Evolutionary conservation across 2,113 vertebrate species (phyloP).

Genomic region (Ia io): DNA sequence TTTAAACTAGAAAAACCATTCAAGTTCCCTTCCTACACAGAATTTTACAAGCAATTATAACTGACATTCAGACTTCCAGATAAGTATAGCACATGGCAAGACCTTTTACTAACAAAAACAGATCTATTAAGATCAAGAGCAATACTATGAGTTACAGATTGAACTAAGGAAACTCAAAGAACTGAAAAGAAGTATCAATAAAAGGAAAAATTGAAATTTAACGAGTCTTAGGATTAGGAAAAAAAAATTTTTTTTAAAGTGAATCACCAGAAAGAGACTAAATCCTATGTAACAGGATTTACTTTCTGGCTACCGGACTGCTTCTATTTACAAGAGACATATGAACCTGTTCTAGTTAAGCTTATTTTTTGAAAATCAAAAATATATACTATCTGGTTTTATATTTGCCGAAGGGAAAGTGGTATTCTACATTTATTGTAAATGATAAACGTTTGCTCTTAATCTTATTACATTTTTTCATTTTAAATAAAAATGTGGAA

Average conservation of each 20-base stretch:
- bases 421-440: background rate
- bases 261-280: background rate
- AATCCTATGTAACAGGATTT: background rate
- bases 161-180: background rate
- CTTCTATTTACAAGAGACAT: background rate
- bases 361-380: background rate
- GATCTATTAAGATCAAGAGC: background rate
- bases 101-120: background rate
- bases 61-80: background rate
- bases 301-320: background rate
- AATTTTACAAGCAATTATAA: background rate
- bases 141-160: background rate
- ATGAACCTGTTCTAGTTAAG: background rate
- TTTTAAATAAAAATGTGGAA: background rate
- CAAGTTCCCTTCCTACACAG: background rate
- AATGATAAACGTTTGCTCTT: background rate
- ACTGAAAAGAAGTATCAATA: background rate
- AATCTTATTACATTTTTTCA: background rate
- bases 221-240: background rate
- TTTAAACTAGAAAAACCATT: conserved; percentile 29
- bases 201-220: background rate
- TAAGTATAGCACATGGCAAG: background rate
- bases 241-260: background rate
- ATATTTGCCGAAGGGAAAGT: background rate
- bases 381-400: background rate